Conservation (phyloP, 2,888 invertebrate genomes). For the Amphipyra tragopoginis region DNA sequence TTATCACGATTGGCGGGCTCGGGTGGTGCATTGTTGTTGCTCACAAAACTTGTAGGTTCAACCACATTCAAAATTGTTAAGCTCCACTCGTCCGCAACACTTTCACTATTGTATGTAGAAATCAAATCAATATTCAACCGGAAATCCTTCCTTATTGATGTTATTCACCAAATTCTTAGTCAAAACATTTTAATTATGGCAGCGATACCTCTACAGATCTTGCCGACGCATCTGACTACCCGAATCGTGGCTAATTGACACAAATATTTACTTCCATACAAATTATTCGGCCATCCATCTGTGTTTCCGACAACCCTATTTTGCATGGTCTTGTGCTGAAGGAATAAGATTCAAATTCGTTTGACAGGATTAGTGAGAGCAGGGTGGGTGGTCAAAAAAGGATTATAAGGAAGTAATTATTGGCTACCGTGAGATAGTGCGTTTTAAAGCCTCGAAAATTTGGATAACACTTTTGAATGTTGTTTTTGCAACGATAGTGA, state of each 20-base stretch:
- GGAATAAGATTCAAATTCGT: conserved; percentile 26
- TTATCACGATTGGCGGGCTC: too few relatives aligned
- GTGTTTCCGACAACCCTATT: conserved; percentile 31
- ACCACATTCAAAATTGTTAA: background rate
- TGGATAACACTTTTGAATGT: conserved; percentile 27
- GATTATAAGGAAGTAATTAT: conserved; percentile 56
- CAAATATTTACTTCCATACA: conserved; percentile 68
- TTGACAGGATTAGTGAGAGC: conserved; percentile 31
- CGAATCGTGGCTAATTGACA: conserved; percentile 60
- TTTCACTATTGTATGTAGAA: conserved; percentile 5
- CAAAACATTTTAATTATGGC: conserved; percentile 42
- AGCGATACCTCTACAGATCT: conserved; percentile 24
- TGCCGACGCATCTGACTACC: conserved; percentile 31
- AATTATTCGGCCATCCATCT: conserved; percentile 55
- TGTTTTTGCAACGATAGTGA: conserved; percentile 23
- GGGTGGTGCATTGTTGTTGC: too few relatives aligned
- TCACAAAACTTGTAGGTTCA: background rate
- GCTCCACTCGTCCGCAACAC: conserved; percentile 4
- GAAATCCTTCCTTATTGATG: conserved; percentile 39
- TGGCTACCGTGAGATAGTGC: conserved; percentile 52
- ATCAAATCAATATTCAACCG: conserved; percentile 27
- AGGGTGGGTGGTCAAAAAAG: conserved; percentile 55
- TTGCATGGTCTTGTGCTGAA: conserved; percentile 3
- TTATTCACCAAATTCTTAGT: conserved; percentile 14
- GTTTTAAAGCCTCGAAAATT: conserved; percentile 23